Conservation (phyloP, 2,888 invertebrate species). For the Hypena proboscidalis region DNA sequence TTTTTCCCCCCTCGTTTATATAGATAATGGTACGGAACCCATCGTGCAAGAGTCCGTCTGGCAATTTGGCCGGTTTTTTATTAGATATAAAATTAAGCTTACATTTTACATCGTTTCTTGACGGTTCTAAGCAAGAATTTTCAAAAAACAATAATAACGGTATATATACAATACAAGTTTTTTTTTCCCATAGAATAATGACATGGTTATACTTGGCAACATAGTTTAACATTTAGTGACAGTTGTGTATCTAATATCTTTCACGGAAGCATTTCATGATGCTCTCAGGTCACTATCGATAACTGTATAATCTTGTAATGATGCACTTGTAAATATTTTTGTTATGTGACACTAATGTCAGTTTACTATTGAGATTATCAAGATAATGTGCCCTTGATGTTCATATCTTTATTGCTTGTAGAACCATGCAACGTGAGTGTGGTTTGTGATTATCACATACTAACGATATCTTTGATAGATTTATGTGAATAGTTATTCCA, state of each 20-base stretch:
- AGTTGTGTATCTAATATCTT: constrained; percentile 13
- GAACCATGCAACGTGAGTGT: neutral
- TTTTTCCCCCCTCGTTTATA: too few species aligned
- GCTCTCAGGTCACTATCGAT: constrained; percentile 15
- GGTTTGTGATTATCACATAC: neutral
- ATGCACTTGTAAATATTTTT: constrained; percentile 29
- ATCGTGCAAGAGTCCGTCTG: too few species aligned
- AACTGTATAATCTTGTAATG: constrained; percentile 19
- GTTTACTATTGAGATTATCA: constrained; percentile 12
- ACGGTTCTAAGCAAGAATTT: too few species aligned
- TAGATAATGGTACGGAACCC: too few species aligned
- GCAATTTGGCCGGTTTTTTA: too few species aligned
- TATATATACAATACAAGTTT: too few species aligned
- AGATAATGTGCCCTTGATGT: constrained; percentile 18
- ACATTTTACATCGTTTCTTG: too few species aligned
- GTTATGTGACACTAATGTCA: constrained; percentile 22
- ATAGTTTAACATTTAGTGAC: neutral
- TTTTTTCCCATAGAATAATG: too few species aligned
- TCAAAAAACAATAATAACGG: too few species aligned
- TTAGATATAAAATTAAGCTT: too few species aligned
- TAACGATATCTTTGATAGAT: too few species aligned
- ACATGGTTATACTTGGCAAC: neutral
- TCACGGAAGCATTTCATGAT: constrained; percentile 22
- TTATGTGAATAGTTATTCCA: too few species aligned
- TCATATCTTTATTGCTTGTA: constrained; percentile 1